phyloP scores from a whole-genome alignment of 2,888 invertebrate species.

The Megamerina dolium region DNA sequence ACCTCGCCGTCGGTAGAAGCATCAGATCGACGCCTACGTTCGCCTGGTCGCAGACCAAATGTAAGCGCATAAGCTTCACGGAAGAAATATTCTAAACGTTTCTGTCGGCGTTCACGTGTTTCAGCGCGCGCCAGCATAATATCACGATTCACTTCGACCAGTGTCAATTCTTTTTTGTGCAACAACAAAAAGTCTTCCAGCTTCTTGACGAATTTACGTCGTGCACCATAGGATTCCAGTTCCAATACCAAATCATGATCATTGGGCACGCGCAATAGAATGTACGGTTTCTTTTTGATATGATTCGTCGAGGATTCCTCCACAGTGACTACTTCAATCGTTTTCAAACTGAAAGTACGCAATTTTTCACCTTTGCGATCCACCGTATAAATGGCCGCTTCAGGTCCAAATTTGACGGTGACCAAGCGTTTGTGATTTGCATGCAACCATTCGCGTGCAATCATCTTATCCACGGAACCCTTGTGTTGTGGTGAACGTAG shows the following conservation, averaged over 20 bases:
- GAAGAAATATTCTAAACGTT: constrained; percentile 90
- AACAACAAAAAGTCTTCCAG: constrained; percentile 76
- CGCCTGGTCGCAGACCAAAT: constrained; percentile 80
- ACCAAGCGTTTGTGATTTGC: constrained; percentile 85
- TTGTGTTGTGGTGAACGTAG: constrained; percentile 50
- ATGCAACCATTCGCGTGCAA: constrained; percentile 90
- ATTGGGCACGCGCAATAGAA: constrained; percentile 72
- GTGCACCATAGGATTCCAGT: constrained; percentile 72
- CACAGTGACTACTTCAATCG: constrained; percentile 72
- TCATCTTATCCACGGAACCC: constrained; percentile 83
- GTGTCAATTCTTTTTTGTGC: constrained; percentile 75
- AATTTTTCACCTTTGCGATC: constrained; percentile 89
- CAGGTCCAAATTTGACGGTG: constrained; percentile 85
- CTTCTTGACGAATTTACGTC: constrained; percentile 82
- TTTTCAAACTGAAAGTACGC: constrained; percentile 71
- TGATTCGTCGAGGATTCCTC: constrained; percentile 77
- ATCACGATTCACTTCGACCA: constrained; percentile 67
- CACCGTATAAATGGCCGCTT: constrained; percentile 77
- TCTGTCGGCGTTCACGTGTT: constrained; percentile 87
- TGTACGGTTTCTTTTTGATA: constrained; percentile 71
- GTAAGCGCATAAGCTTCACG: constrained; percentile 92
- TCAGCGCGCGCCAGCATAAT: constrained; percentile 87
- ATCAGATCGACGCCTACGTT: constrained; percentile 68
- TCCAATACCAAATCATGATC: constrained; percentile 92
- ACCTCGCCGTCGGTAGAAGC: constrained; percentile 73